Percentiles rank a stretch among this genome's conserved stretches.
Conservation (phyloP, 2,888 invertebrate species). For the Tribolium freemani region DNA sequence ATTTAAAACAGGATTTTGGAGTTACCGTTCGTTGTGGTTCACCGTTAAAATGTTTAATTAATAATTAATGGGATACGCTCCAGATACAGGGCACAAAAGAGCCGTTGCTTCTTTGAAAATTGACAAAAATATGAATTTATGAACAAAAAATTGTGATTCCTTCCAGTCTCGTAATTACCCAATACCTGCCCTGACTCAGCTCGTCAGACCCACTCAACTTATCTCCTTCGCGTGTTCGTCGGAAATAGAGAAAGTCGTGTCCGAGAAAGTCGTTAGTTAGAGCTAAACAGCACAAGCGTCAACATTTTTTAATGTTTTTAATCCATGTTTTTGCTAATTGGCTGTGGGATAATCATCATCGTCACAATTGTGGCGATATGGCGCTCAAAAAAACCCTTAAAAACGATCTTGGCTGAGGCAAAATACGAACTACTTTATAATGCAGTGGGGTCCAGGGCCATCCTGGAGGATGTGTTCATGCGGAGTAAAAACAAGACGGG, state of each 20-base stretch:
- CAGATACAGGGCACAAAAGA: background rate
- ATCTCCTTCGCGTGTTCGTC: constrained; percentile 1
- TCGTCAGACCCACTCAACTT: background rate
- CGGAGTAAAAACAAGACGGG: constrained; percentile 72
- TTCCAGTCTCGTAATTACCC: background rate
- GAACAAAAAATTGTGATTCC: too few relatives aligned
- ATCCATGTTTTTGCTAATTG: constrained; percentile 60
- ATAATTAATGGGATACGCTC: background rate
- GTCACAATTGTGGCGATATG: constrained; percentile 62
- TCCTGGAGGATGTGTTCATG: constrained; percentile 74
- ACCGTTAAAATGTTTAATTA: background rate
- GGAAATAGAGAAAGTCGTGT: constrained; percentile 26
- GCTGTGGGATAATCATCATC: constrained; percentile 56
- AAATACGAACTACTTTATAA: constrained; percentile 73
- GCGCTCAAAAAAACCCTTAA: constrained; percentile 71
- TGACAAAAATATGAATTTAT: background rate
- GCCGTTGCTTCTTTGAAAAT: background rate
- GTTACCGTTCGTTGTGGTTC: background rate
- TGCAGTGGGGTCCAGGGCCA: constrained; percentile 72
- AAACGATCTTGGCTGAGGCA: constrained; percentile 70
- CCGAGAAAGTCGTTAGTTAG: constrained; percentile 22
- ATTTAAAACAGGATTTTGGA: background rate
- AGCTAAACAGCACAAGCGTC: background rate
- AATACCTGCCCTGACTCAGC: background rate
- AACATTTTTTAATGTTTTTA: constrained; percentile 14